These are phyloP conservation scores for Triplophysa bombifrons DNA, from an alignment of 2,797 vertebrate species.

Conservation along the genomic window DNA sequence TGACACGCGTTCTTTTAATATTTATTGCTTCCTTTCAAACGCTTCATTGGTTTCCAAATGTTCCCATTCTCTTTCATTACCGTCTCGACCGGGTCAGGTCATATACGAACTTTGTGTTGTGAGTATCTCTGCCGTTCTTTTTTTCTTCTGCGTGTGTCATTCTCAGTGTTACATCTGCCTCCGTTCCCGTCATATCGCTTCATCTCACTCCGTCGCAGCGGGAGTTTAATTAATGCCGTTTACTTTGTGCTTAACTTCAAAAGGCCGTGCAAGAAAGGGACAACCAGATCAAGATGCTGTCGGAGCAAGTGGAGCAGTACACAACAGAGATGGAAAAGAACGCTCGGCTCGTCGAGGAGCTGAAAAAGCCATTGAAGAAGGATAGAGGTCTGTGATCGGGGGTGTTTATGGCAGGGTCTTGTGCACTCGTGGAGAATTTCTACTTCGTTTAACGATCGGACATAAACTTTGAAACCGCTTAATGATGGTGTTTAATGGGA, in stretches of 20 bases:
- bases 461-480: too few relatives aligned
- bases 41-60: slow-evolving; percentile 39
- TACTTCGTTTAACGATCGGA: too few relatives aligned
- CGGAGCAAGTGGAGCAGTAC: slow-evolving; percentile 89
- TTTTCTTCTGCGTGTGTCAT: slow-evolving; percentile 37
- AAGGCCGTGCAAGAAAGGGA: slow-evolving; percentile 91
- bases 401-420: not conserved
- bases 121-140: slow-evolving; percentile 68
- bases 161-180: slow-evolving; percentile 25
- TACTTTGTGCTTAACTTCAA: slow-evolving; percentile 19
- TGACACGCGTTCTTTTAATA: slow-evolving; percentile 42
- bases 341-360: slow-evolving; percentile 81
- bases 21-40: slow-evolving; percentile 28
- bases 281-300: slow-evolving; percentile 88
- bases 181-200: slow-evolving; percentile 23
- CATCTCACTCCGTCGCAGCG: slow-evolving; percentile 35
- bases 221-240: slow-evolving; percentile 7
- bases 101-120: slow-evolving; percentile 81
- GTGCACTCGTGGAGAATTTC: not conserved
- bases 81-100: slow-evolving; percentile 72
- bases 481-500: too few relatives aligned
- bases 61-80: slow-evolving; percentile 53
- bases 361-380: slow-evolving; percentile 83
- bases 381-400: slow-evolving; percentile 77
- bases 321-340: slow-evolving; percentile 94